phyloP scores from a whole-genome alignment of 1,140 invertebrate genomes.

The Leptonema lineaticorne region DNA sequence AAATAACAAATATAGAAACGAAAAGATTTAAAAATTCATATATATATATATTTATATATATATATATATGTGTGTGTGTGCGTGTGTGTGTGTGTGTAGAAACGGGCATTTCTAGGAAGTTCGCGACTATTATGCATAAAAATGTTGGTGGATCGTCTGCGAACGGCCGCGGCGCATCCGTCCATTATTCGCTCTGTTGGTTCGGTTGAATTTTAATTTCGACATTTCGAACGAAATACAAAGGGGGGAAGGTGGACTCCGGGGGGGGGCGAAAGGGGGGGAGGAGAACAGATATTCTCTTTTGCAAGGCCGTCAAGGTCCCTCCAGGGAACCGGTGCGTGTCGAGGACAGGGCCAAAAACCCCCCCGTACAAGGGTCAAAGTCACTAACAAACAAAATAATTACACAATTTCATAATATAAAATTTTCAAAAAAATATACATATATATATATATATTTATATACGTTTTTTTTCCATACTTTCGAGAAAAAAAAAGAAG shows the following conservation, averaged over 20 bases:
- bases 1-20: too few relatives aligned
- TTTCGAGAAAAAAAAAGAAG: too few relatives aligned
- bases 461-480: too few relatives aligned
- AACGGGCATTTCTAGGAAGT: not conserved
- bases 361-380: not conserved
- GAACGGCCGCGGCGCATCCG: slow-evolving; percentile 9
- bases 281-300: too few relatives aligned
- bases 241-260: not conserved
- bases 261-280: not conserved
- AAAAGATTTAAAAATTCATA: too few relatives aligned
- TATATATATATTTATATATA: not conserved
- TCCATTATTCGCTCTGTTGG: slow-evolving; percentile 16
- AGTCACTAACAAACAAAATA: not conserved
- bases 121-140: slow-evolving; percentile 1
- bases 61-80: not conserved
- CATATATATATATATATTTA: too few relatives aligned
- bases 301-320: not conserved
- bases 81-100: not conserved
- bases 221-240: not conserved
- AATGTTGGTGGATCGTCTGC: slow-evolving; percentile 6
- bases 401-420: too few relatives aligned
- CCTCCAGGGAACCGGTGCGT: not conserved
- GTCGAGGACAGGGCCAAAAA: slow-evolving; percentile 11
- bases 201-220: slow-evolving; percentile 16
- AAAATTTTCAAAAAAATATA: too few relatives aligned